phyloP scores from a whole-genome alignment of 2,113 vertebrate genomes.

The Larimichthys polyactis region DNA sequence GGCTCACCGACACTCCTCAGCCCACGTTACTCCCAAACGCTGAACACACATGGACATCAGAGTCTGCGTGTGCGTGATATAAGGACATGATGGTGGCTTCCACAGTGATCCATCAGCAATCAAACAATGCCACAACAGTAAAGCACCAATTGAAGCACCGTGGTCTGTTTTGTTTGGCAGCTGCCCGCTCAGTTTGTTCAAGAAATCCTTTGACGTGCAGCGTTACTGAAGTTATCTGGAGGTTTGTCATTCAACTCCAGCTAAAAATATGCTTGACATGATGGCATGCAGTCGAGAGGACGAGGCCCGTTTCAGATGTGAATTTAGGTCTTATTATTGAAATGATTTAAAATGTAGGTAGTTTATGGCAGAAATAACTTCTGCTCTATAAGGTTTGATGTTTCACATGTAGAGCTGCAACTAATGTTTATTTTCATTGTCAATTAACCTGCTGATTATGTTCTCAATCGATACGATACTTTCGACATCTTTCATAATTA shows the following conservation, averaged over 20 bases:
- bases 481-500: too few species aligned
- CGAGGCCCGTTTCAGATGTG: too few species aligned
- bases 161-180: background rate
- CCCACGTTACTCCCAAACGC: conserved; percentile 23
- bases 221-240: background rate
- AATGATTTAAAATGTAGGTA: background rate
- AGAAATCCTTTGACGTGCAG: background rate
- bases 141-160: background rate
- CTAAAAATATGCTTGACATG: too few species aligned
- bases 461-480: too few species aligned
- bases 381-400: too few species aligned
- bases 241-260: background rate
- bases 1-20: conserved; percentile 25
- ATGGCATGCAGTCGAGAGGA: too few species aligned
- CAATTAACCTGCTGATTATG: background rate
- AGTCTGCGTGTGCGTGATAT: conserved; percentile 10
- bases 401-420: too few species aligned
- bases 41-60: conserved; percentile 15
- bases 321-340: too few species aligned
- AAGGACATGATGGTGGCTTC: conserved; percentile 16
- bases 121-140: background rate
- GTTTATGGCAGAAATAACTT: background rate
- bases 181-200: conserved; percentile 1
- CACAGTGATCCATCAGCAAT: conserved; percentile 11
- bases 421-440: too few species aligned